Evolutionary conservation across 2,113 vertebrate genomes (phyloP), one percentile per base, ranked within the genome.

Genomic region (Melanerpes formicivorus): DNA sequence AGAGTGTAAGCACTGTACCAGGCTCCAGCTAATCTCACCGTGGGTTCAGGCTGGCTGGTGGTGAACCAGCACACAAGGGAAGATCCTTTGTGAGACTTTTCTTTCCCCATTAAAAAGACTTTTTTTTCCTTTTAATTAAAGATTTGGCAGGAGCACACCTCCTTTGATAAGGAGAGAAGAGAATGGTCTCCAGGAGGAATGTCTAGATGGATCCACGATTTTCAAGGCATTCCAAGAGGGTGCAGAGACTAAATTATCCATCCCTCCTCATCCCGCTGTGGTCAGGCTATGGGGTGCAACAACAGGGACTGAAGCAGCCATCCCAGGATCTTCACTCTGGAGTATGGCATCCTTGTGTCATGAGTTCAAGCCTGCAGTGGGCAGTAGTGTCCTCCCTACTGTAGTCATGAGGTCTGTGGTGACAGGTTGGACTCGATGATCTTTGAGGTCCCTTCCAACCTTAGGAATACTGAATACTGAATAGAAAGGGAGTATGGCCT

Each of bases 401-500:
- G n/a, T n/a, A n/a, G n/a, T n/a, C n/a, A n/a, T n/a, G n/a, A n/a
- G n/a, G n/a, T n/a, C n/a, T n/a, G n/a, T n/a, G n/a, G n/a, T n/a
- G n/a, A n/a, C n/a, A n/a, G n/a, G n/a, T n/a, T n/a, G n/a, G n/a
- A n/a, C n/a, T n/a, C n/a, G n/a, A n/a, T n/a, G n/a, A n/a, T n/a
- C n/a, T n/a, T n/a, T n/a, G n/a, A n/a, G n/a, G n/a, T n/a, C n/a
- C n/a, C n/a, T n/a, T n/a, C n/a, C n/a, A n/a, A n/a, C n/a, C n/a
- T n/a, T n/a, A n/a, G n/a, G n/a, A n/a, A n/a, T n/a, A n/a, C n/a
- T n/a, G n/a, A n/a, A n/a, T n/a, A n/a, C n/a, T n/a, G n/a, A n/a
- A n/a, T 5, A 16, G 32, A 30, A 50, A 22, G n/a, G 82, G 5
- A 3, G 1, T 7, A 5, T 3, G 9, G 0, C 6, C 2, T 5